phyloP scores from a whole-genome alignment of 1,140 invertebrate species.

The Dryas iulia region DNA sequence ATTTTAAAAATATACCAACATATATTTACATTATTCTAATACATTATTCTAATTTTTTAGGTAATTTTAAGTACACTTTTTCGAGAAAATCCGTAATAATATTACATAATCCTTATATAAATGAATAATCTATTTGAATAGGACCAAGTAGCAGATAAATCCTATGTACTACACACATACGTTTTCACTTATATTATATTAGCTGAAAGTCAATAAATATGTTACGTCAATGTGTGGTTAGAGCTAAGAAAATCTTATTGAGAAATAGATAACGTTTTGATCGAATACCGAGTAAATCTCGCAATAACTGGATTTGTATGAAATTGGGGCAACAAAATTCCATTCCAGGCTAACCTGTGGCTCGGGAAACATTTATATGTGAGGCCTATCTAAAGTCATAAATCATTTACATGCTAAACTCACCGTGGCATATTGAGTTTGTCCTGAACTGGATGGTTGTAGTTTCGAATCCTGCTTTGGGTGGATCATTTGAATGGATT shows the following conservation, averaged over 20 bases:
- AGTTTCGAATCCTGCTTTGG: no score
- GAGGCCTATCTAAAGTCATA: background rate
- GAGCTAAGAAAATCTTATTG: background rate
- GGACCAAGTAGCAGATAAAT: background rate
- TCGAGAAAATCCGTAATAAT: no score
- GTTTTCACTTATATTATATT: background rate
- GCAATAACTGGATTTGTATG: background rate
- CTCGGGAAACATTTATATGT: background rate
- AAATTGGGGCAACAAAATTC: background rate
- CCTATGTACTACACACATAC: background rate
- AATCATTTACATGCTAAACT: background rate
- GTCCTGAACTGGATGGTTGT: no score
- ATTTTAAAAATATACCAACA: no score
- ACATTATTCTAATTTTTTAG: no score
- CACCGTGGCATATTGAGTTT: no score
- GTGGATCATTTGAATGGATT: no score
- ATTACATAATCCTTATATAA: no score
- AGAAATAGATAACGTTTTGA: slow-evolving; percentile 1
- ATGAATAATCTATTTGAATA: background rate
- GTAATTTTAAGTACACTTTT: no score
- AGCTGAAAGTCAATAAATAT: background rate
- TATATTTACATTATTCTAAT: no score
- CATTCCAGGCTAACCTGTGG: background rate
- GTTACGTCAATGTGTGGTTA: background rate
- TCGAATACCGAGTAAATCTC: background rate